Percentiles rank a stretch among this genome's conserved stretches.
Evolutionary conservation across 1,140 invertebrate species (phyloP).

Genomic region (Plectrocnemia conspersa): DNA sequence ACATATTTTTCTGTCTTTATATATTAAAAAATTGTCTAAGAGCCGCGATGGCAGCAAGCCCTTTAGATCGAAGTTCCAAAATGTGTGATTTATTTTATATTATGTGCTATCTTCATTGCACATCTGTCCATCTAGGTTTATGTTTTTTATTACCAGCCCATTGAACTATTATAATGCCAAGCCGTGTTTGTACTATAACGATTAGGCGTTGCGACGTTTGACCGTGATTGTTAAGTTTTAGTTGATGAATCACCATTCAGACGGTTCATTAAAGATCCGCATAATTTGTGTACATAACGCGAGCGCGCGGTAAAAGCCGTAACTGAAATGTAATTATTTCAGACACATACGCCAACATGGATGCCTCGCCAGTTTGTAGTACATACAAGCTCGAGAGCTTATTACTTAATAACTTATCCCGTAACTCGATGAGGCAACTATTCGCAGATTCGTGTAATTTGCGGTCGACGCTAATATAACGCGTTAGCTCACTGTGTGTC

Average conservation of each 20-base stretch:
- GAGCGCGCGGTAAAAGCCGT: slow-evolving; percentile 1
- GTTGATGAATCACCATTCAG: slow-evolving; percentile 26
- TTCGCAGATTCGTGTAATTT: slow-evolving; percentile 22
- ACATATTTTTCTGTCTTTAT: too few relatives aligned
- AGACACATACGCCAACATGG: slow-evolving; percentile 20
- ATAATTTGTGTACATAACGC: background rate
- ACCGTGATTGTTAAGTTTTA: too few relatives aligned
- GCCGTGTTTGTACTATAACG: too few relatives aligned
- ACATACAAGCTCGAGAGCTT: slow-evolving; percentile 26
- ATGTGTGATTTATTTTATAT: too few relatives aligned
- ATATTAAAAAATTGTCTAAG: too few relatives aligned
- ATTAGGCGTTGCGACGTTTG: too few relatives aligned
- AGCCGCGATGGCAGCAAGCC: too few relatives aligned
- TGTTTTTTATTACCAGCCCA: too few relatives aligned
- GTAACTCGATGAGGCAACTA: slow-evolving; percentile 16
- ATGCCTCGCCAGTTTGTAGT: background rate
- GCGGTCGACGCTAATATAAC: slow-evolving; percentile 23
- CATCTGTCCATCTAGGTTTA: too few relatives aligned
- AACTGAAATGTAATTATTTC: slow-evolving; percentile 33
- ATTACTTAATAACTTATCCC: slow-evolving; percentile 32
- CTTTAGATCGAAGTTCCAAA: too few relatives aligned
- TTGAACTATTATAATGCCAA: too few relatives aligned
- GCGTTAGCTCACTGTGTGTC: slow-evolving; percentile 14
- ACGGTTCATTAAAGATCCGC: slow-evolving; percentile 23
- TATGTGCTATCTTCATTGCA: too few relatives aligned